Percentiles rank a stretch among this genome's conserved stretches.
phyloP scores from a whole-genome alignment of 2,797 vertebrate species.

The Diplodus sargus region DNA sequence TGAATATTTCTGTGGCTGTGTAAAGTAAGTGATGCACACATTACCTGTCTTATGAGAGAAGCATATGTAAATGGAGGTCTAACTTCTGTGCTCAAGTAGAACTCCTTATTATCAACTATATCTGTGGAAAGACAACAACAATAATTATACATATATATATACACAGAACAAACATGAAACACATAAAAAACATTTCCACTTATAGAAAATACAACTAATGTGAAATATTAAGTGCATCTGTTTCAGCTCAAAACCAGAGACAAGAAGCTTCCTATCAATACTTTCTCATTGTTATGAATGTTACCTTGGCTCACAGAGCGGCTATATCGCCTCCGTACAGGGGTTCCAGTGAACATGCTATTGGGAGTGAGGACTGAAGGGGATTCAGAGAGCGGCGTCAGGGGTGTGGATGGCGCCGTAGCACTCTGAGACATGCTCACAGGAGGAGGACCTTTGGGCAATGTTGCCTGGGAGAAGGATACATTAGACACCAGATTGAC shows the following conservation, averaged over 20 bases:
- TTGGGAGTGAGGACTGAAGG: slow-evolving; percentile 94
- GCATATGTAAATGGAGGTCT: slow-evolving; percentile 99
- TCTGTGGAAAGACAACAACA: slow-evolving; percentile 84
- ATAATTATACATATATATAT: background rate
- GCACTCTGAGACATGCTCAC: slow-evolving; percentile 95
- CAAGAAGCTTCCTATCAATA: background rate
- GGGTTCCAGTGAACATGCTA: slow-evolving; percentile 92
- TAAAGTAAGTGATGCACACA: background rate
- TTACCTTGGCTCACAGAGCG: slow-evolving; percentile 97
- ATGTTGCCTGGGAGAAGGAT: slow-evolving; percentile 91
- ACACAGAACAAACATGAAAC: background rate
- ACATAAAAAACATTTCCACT: background rate
- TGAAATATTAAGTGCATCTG: background rate
- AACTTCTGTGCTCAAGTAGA: slow-evolving; percentile 98
- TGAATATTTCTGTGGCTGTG: background rate
- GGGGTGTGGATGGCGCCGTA: slow-evolving; percentile 93
- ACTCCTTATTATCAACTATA: slow-evolving; percentile 99
- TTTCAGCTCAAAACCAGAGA: background rate
- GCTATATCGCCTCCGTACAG: slow-evolving; percentile 94
- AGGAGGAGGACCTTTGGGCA: slow-evolving; percentile 91
- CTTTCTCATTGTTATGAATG: slow-evolving; percentile 32
- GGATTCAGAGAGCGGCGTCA: slow-evolving; percentile 92
- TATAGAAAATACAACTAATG: background rate
- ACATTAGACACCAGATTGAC: slow-evolving; percentile 93
- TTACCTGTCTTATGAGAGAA: slow-evolving; percentile 99